A percentile compares a stretch with the other conserved stretches of the same genome.
These are phyloP conservation scores for Chloroceryle inda DNA, from an alignment of 2,797 vertebrate species.

Conservation along the genomic window DNA sequence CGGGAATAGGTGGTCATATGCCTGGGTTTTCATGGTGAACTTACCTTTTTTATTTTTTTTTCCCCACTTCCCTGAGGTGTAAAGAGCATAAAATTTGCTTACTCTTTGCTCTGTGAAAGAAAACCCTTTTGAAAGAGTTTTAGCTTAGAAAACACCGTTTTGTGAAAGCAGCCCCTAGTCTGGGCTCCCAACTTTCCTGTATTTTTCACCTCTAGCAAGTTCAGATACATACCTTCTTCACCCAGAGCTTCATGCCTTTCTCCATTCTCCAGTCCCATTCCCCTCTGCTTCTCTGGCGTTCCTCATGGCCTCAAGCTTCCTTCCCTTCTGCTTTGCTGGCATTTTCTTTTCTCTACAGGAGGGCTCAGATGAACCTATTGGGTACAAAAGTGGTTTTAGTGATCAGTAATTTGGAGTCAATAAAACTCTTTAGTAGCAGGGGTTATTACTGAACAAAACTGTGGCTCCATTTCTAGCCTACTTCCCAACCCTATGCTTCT, in stretches of 20 bases:
- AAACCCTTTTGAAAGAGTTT: neutral
- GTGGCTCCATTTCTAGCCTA: neutral
- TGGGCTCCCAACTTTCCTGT: neutral
- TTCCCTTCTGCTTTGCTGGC: neutral
- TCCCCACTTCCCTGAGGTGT: neutral
- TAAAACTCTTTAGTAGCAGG: slow-evolving; percentile 16
- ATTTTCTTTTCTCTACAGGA: neutral
- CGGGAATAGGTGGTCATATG: neutral
- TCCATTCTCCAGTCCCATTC: accelerated
- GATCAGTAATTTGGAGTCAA: slow-evolving; percentile 34
- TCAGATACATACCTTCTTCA: accelerated
- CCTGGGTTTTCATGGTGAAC: neutral
- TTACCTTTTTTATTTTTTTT: neutral
- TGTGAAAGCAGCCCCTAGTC: neutral
- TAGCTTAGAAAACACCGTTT: neutral
- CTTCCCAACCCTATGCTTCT: neutral
- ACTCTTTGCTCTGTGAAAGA: neutral
- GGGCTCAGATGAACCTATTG: neutral
- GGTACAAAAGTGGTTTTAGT: slow-evolving; percentile 8
- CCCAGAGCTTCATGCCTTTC: neutral
- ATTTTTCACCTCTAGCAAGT: neutral
- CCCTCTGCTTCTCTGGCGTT: neutral
- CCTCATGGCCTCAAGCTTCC: neutral
- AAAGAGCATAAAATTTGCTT: neutral
- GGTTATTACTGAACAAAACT: neutral